Conservation (phyloP, 1,140 invertebrate genomes). For the Eriosoma lanigerum region DNA sequence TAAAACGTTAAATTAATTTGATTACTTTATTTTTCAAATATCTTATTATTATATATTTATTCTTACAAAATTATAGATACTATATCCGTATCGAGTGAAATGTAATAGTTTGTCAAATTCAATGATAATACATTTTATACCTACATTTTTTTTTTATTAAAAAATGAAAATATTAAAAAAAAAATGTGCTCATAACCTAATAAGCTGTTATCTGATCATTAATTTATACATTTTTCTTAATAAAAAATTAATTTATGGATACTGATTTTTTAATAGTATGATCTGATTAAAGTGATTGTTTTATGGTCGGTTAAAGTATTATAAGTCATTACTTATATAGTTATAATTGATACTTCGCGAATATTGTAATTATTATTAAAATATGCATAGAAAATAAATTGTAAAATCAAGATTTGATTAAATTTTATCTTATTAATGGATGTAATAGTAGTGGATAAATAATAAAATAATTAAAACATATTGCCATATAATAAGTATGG, state of each 20-base stretch:
- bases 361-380: constrained; percentile 21
- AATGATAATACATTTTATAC: too few species aligned
- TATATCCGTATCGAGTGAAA: too few species aligned
- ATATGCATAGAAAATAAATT: background rate
- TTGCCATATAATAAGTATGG: too few species aligned
- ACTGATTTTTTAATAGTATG: constrained; percentile 19
- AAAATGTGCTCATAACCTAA: background rate
- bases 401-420: background rate
- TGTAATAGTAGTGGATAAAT: background rate
- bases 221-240: background rate
- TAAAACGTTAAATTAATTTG: too few species aligned
- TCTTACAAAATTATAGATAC: too few species aligned
- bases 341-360: background rate
- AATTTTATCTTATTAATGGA: background rate
- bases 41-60: too few species aligned
- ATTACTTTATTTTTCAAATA: too few species aligned
- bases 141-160: too few species aligned
- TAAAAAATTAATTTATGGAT: constrained; percentile 35
- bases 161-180: background rate
- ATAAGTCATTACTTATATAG: constrained; percentile 4
- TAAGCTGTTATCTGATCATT: background rate
- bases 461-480: too few species aligned
- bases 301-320: constrained; percentile 9
- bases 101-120: too few species aligned
- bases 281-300: constrained; percentile 37